Percentiles rank a stretch among this genome's conserved stretches.
phyloP scores from a whole-genome alignment of 1,140 invertebrate species.

The Latrodectus geometricus region DNA sequence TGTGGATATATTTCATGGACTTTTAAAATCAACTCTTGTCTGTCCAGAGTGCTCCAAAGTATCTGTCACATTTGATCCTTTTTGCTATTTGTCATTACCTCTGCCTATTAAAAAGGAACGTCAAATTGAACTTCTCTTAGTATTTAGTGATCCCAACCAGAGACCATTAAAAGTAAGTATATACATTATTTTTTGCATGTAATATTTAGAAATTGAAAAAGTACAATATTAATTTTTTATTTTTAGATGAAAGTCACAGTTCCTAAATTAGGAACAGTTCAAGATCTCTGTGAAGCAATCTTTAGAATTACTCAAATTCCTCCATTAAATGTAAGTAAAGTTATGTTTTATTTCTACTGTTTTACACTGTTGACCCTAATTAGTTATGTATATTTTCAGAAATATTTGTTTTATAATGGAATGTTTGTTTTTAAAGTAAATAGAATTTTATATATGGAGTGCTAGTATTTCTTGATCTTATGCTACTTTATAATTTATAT shows the following conservation, averaged over 20 bases:
- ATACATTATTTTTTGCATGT: background rate
- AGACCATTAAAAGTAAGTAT: conserved; percentile 61
- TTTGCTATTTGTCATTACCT: conserved; percentile 76
- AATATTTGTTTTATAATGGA: no score
- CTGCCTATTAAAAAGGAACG: conserved; percentile 69
- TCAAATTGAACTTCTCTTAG: conserved; percentile 62
- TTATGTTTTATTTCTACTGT: background rate
- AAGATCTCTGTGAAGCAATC: conserved; percentile 67
- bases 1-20: conserved; percentile 77
- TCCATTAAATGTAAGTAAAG: conserved; percentile 66
- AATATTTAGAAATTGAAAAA: background rate
- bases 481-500: no score
- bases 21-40: conserved; percentile 76
- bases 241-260: conserved; percentile 71
- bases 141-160: conserved; percentile 57
- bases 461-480: no score
- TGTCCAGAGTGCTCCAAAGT: conserved; percentile 76
- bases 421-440: no score
- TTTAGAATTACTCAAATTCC: conserved; percentile 66
- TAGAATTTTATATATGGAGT: no score
- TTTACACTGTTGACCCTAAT: no score
- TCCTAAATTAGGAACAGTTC: conserved; percentile 69
- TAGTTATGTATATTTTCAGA: no score
- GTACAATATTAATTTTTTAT: background rate
- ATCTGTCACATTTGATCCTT: conserved; percentile 77